Evolutionary conservation across 2,797 vertebrate genomes (phyloP).

Genomic region (Emys orbicularis): DNA sequence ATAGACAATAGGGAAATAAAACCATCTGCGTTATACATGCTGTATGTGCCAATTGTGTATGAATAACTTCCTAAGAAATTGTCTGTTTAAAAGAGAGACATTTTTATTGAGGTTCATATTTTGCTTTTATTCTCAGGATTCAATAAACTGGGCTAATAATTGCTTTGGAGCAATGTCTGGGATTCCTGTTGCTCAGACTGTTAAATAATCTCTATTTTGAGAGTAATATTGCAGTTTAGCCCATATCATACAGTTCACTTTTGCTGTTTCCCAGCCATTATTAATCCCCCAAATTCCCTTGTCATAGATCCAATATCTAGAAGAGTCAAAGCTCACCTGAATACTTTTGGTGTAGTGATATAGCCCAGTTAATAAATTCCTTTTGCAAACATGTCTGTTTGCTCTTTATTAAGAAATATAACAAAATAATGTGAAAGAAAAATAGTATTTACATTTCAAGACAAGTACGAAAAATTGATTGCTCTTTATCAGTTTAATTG

Average conservation of each 20-base stretch:
- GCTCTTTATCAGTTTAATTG: constrained; percentile 10
- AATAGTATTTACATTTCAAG: not conserved
- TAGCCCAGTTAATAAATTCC: not conserved
- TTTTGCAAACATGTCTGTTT: not conserved
- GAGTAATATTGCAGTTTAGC: not conserved
- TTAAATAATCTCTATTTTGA: not conserved
- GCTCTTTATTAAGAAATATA: constrained; percentile 32
- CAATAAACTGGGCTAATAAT: not conserved
- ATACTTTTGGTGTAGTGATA: not conserved
- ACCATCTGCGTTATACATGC: not conserved
- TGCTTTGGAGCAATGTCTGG: not conserved
- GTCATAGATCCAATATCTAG: not conserved
- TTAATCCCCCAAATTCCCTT: not conserved
- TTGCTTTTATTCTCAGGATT: not conserved
- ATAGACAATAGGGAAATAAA: not conserved
- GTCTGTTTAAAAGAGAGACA: not conserved
- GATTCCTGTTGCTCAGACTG: not conserved
- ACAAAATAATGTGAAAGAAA: not conserved
- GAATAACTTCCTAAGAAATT: not conserved
- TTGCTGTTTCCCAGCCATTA: not conserved
- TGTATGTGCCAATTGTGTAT: not conserved
- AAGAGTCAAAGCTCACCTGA: not conserved
- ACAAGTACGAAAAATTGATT: constrained; percentile 10
- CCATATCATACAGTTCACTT: not conserved
- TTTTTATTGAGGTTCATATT: not conserved